Base-by-base conservation (phyloP, 2,113 vertebrate genomes). In the Forbesichthys agassizii region DNA sequence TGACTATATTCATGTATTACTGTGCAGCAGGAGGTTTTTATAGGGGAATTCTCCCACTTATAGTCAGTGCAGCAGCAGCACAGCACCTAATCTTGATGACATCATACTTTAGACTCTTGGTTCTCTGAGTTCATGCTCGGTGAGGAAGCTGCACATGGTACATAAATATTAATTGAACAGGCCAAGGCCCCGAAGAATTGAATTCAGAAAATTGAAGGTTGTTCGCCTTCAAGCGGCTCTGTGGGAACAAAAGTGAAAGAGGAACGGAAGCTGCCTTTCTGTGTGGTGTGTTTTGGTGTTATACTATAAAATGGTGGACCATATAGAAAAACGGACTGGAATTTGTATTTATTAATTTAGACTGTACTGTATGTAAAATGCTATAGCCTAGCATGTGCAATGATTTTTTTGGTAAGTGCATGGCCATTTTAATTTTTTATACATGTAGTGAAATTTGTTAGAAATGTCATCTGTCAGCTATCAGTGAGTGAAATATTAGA, bases 211-310 rank as follows among this genome's bases (percentile, higher is more conserved):
- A 90, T 87, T 69, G 83, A 88, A 76, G 74, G 78, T 79, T 79
- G 72, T 88, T 90, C 85, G 80, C 84, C 86, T 86, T 81, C 82
- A 79, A 87, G 81, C 80, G 83, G 85, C 88, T 86, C 83, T 83
- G 86, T 90, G 86, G 87, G 86, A 80, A 81, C 81, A 78, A 51
- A 74, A 88, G 52, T 5, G 52, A 53, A 64, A 79, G 75, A 73
- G 71, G 63, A 61, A 58, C 73, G 61, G 73, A 73, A 68, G 52
- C 13, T 53, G 13, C n/a, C 52, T 13, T 53, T 13, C 52, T 53
- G 52, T 1, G 52, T 53, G 13, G 6, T n/a, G 52, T n/a, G 13
- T 53, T n/a, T 14, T 4, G 36, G 36, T 42, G 3, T 42, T 4
- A 42, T 42, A 42, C 27, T 27, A 27, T 27, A 27, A 27, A 27